phyloP scores from a whole-genome alignment of 92 coral and sea anemone species.

The Muricea muricata region DNA sequence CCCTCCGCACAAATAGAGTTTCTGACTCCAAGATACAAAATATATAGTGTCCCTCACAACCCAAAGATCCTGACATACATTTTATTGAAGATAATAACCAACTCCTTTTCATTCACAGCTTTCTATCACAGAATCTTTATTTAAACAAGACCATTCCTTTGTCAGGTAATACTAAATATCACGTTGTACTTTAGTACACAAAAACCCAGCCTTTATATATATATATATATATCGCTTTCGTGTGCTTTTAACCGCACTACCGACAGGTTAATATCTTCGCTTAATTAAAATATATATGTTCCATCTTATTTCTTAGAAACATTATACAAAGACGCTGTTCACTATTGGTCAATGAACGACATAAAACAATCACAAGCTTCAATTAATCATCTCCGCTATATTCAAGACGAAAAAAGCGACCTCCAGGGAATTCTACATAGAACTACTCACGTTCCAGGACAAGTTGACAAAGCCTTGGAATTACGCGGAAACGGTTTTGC shows the following conservation, averaged over 20 bases:
- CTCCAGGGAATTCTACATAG: conserved; percentile 72
- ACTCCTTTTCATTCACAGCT: conserved; percentile 8
- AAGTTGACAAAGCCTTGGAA: conserved; percentile 71
- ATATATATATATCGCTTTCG: too few relatives aligned
- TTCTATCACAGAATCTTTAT: conserved; percentile 42
- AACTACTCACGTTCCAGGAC: conserved; percentile 62
- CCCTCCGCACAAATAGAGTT: too few relatives aligned
- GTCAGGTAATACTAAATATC: conserved; percentile 46
- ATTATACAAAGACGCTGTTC: conserved; percentile 76
- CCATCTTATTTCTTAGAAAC: conserved; percentile 67
- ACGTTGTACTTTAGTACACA: too few relatives aligned
- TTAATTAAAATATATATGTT: too few relatives aligned
- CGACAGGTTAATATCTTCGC: too few relatives aligned
- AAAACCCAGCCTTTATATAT: too few relatives aligned
- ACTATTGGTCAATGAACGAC: conserved; percentile 92
- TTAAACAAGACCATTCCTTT: conserved; percentile 69
- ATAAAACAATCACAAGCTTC: conserved; percentile 58
- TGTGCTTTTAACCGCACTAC: too few relatives aligned
- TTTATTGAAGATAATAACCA: too few relatives aligned
- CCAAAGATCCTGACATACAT: too few relatives aligned
- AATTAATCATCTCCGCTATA: conserved; percentile 48
- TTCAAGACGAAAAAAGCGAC: conserved; percentile 71
- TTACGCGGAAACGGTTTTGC: conserved; percentile 92
- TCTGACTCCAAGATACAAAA: too few relatives aligned
- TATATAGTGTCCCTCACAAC: too few relatives aligned